Base-by-base conservation (phyloP, 2,113 vertebrate genomes). In the Apistogramma diplotaenia region DNA sequence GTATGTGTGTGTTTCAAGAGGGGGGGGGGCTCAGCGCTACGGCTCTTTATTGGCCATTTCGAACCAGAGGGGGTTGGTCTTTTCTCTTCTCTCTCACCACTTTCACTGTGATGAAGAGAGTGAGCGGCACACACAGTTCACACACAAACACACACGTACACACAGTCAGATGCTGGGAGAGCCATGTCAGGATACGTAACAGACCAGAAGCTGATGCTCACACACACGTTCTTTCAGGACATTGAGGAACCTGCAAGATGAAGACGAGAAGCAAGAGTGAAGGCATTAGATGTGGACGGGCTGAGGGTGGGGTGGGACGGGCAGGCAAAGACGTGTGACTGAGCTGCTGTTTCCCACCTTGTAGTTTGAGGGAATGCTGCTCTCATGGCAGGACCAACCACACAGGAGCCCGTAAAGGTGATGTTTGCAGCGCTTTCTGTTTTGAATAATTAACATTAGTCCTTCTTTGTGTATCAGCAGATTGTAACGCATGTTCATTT, bases 401-500 rank as follows among this genome's bases (percentile, higher is more conserved):
- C 85, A 16, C 89, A 90, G 81, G 91, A 93, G 88, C 91, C 91
- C 1, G 2, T 92, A 73, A 94, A 94, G 94, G 93, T 94, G 87
- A 94, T n/a, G 56, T 75, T 67, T 46, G 3, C 60, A 78, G 3
- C 56, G 11, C 18, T 77, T 46, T 79, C 59, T 31, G 21, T 46
- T 18, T 37, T 80, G 54, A 51, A 35, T 49, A 40, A 60, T 56
- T 23, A 31, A 15, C 18, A 7, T n/a, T 21, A 29, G 35, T 55
- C 13, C 57, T 18, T 19, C 0, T 75, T 67, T 54, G 57, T 40
- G 3, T 54, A 67, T 57, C 2, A 4, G 70, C 29, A 25, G 13
- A 37, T 60, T 55, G 21, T 15, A 31, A 8, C 74, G 74, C 57
- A 56, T 73, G 72, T 67, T 79, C 60, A 8, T 25, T 9, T 3